Percentiles rank a stretch among this genome's conserved stretches.
Evolutionary conservation across 2,797 vertebrate species (phyloP).

Genomic region (Falco rusticolus): DNA sequence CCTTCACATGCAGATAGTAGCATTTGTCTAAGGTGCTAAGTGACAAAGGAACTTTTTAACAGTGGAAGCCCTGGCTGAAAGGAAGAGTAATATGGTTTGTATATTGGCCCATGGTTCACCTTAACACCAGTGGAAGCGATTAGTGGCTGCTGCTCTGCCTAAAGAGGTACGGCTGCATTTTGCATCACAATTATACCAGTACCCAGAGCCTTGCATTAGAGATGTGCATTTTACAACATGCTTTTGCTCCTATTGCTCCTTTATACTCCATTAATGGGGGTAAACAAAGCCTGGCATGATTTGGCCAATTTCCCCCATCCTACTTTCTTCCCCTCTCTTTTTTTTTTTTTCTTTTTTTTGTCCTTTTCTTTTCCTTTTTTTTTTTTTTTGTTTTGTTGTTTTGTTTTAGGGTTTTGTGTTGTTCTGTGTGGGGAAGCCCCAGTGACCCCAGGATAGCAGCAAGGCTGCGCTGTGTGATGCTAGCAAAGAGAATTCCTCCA

Average conservation of each 20-base stretch:
- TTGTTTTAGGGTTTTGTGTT: constrained; percentile 46
- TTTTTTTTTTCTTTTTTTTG: not conserved
- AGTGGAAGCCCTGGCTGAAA: constrained; percentile 77
- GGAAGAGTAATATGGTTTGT: constrained; percentile 81
- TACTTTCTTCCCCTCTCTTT: not conserved
- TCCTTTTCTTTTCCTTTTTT: not conserved
- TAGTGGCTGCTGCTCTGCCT: constrained; percentile 65
- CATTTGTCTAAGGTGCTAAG: constrained; percentile 87
- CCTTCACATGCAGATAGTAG: constrained; percentile 90
- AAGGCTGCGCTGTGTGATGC: constrained; percentile 73
- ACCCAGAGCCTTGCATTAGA: constrained; percentile 43
- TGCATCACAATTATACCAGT: constrained; percentile 78
- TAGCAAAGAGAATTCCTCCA: constrained; percentile 82
- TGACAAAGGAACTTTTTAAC: constrained; percentile 82
- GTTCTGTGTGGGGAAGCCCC: constrained; percentile 68
- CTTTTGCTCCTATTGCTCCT: constrained; percentile 71
- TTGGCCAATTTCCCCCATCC: constrained; percentile 70
- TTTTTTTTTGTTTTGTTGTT: not conserved
- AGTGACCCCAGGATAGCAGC: constrained; percentile 80
- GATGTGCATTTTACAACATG: constrained; percentile 81
- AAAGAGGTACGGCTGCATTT: constrained; percentile 68
- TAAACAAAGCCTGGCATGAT: constrained; percentile 84
- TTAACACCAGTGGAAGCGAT: constrained; percentile 77
- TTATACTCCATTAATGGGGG: constrained; percentile 70
- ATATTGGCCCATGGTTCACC: constrained; percentile 82